A percentile compares a stretch with the other conserved stretches of the same genome.
phyloP scores from a whole-genome alignment of 2,797 vertebrate genomes.

The Antrozous pallidus region DNA sequence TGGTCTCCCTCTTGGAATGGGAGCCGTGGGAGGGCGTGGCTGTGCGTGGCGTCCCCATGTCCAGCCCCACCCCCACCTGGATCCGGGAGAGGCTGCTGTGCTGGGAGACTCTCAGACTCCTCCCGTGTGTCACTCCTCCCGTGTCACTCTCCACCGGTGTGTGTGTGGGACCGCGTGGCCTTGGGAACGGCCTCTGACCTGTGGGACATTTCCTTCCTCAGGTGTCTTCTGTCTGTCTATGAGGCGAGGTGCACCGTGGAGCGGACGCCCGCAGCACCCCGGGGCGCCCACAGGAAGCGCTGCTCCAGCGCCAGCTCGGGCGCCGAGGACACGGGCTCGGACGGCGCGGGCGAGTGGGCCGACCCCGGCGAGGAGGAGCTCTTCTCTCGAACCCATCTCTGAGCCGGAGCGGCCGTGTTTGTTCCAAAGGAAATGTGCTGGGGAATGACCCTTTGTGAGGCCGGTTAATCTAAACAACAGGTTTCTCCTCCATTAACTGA shows the following conservation, averaged over 20 bases:
- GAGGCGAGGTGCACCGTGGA: conserved; percentile 88
- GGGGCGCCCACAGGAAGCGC: conserved; percentile 82
- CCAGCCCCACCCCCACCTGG: not conserved
- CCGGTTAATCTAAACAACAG: conserved; percentile 86
- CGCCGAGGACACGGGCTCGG: conserved; percentile 86
- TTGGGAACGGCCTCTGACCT: not conserved
- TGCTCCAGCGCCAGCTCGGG: conserved; percentile 87
- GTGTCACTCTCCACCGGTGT: not conserved
- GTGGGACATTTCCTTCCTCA: conserved; percentile 80
- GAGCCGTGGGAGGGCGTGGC: not conserved
- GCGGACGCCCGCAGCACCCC: conserved; percentile 83
- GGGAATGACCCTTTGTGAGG: conserved; percentile 84
- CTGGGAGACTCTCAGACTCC: not conserved
- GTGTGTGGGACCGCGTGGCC: not conserved
- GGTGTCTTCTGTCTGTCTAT: conserved; percentile 97
- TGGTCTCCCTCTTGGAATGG: not conserved
- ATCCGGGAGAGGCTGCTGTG: not conserved
- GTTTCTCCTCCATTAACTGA: conserved; percentile 90
- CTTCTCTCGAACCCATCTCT: conserved; percentile 88
- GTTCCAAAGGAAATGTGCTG: conserved; percentile 75
- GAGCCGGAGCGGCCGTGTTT: conserved; percentile 78
- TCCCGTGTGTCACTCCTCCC: not conserved
- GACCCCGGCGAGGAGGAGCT: conserved; percentile 83
- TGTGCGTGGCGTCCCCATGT: accelerated
- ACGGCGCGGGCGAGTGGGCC: conserved; percentile 83